phyloP scores from a whole-genome alignment of 2,888 invertebrate species.

The Melieria picta region DNA sequence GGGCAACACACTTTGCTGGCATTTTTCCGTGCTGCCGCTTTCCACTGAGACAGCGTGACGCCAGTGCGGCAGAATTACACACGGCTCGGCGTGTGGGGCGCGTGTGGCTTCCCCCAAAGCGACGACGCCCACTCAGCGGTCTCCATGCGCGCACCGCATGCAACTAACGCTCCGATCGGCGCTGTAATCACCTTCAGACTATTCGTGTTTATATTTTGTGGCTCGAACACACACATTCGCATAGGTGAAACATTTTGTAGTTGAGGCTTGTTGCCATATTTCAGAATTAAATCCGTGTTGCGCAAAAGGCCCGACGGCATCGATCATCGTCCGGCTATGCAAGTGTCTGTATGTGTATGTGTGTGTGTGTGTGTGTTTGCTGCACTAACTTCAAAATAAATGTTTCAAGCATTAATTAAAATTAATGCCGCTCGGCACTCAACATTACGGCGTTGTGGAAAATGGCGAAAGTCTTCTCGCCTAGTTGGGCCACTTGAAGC shows the following conservation, averaged over 20 bases:
- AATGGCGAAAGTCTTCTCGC: neutral
- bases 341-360: neutral
- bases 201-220: neutral
- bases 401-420: neutral
- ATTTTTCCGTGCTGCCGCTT: neutral
- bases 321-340: neutral
- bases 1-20: neutral
- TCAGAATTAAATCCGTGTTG: neutral
- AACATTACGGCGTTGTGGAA: neutral
- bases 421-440: neutral
- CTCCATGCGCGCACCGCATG: no score
- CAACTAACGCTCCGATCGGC: neutral
- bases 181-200: conserved; percentile 6
- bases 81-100: no score
- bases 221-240: no score
- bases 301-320: neutral
- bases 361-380: neutral
- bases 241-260: neutral
- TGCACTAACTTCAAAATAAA: neutral
- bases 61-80: neutral
- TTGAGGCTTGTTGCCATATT: neutral
- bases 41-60: conserved; percentile 17
- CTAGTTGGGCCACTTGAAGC: no score
- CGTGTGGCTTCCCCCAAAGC: no score
- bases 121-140: no score